These are phyloP conservation scores for Acanthosepion pharaonis DNA, from an alignment of 2,888 invertebrate species.

Conservation along the genomic window DNA sequence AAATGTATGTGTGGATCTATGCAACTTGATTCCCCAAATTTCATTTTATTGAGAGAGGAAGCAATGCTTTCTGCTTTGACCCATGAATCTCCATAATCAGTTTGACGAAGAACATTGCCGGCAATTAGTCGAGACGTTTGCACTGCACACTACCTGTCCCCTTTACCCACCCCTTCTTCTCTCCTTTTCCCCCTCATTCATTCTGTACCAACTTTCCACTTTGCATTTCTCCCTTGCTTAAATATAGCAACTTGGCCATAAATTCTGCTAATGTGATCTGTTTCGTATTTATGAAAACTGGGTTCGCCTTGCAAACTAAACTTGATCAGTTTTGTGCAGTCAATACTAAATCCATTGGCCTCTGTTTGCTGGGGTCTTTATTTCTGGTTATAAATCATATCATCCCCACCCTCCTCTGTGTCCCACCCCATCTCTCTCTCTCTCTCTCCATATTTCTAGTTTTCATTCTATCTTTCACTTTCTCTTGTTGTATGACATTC, in stretches of 20 bases:
- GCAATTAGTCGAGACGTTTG: conserved; percentile 1
- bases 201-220: too few species aligned
- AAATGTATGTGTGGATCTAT: background rate
- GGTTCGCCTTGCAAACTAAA: background rate
- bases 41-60: background rate
- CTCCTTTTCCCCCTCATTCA: background rate
- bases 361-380: background rate
- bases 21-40: background rate
- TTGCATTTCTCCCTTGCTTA: too few species aligned
- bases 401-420: background rate
- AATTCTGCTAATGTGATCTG: background rate
- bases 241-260: background rate
- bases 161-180: background rate
- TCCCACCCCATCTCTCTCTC: background rate
- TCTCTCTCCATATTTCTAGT: background rate
- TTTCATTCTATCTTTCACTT: background rate
- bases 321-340: background rate
- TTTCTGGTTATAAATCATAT: conserved; percentile 1
- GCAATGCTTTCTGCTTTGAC: background rate
- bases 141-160: background rate
- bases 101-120: conserved; percentile 33
- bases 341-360: background rate
- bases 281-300: conserved; percentile 20
- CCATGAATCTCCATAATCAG: background rate
- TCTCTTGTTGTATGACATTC: background rate